phyloP scores from a whole-genome alignment of 1,140 invertebrate species.

The Dreissena polymorpha region DNA sequence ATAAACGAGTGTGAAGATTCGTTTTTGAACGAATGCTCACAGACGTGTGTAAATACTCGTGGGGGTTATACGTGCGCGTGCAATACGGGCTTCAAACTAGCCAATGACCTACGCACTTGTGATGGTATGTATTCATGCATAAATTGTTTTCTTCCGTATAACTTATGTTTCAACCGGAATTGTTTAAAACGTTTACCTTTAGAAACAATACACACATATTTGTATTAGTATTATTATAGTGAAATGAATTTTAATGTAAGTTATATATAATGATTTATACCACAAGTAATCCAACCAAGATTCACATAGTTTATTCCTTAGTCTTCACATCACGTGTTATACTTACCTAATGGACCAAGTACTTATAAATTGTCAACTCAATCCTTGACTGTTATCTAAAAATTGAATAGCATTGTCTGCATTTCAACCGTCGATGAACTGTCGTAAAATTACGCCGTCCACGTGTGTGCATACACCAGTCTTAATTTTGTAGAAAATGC shows the following conservation, averaged over 20 bases:
- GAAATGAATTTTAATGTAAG: background rate
- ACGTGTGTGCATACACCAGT: too few relatives aligned
- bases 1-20: constrained; percentile 25
- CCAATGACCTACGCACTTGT: constrained; percentile 28
- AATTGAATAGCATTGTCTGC: too few relatives aligned
- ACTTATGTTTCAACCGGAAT: background rate
- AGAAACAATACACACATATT: background rate
- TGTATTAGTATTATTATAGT: background rate
- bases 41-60: constrained; percentile 32
- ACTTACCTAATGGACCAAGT: too few relatives aligned
- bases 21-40: constrained; percentile 21
- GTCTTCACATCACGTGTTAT: too few relatives aligned
- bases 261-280: background rate
- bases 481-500: too few relatives aligned
- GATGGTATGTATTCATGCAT: constrained; percentile 12
- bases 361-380: too few relatives aligned
- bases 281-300: background rate
- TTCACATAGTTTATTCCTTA: too few relatives aligned
- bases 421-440: too few relatives aligned
- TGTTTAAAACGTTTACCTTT: background rate
- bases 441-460: too few relatives aligned
- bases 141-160: background rate
- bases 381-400: too few relatives aligned
- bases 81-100: constrained; percentile 31
- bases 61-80: constrained; percentile 46